phyloP scores from a whole-genome alignment of 1,140 invertebrate species.

The Ceratosolen solmsi region DNA sequence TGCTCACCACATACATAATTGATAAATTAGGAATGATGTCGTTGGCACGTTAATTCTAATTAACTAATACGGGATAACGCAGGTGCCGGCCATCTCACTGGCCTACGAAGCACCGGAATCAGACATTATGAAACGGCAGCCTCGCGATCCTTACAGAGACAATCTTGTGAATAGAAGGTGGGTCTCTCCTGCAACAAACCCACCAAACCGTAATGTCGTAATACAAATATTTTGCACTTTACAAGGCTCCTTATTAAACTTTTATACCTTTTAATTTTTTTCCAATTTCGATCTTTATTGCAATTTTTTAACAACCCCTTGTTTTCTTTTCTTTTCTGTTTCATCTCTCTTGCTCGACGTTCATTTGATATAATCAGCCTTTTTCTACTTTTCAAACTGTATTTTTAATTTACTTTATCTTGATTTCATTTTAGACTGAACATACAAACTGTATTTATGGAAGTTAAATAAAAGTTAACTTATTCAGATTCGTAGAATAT shows the following conservation, averaged over 20 bases:
- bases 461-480: no score
- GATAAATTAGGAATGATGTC: constrained; percentile 28
- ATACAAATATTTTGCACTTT: constrained; percentile 43
- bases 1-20: constrained; percentile 1
- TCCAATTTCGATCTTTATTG: neutral
- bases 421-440: no score
- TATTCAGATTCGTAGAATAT: no score
- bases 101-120: constrained; percentile 97
- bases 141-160: constrained; percentile 93
- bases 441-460: no score
- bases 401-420: no score
- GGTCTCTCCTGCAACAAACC: constrained; percentile 36
- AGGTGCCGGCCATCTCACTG: constrained; percentile 96
- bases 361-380: no score
- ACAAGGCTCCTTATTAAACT: neutral
- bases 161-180: constrained; percentile 96
- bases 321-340: no score
- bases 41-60: constrained; percentile 45
- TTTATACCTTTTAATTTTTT: neutral
- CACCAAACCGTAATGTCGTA: constrained; percentile 30
- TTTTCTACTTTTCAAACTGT: no score
- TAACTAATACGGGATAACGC: constrained; percentile 55
- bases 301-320: no score
- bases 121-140: constrained; percentile 97
- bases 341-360: no score